A percentile compares a stretch with the other conserved stretches of the same genome.
Evolutionary conservation across 1,140 invertebrate species (phyloP).

Genomic region (Asobara japonica): DNA sequence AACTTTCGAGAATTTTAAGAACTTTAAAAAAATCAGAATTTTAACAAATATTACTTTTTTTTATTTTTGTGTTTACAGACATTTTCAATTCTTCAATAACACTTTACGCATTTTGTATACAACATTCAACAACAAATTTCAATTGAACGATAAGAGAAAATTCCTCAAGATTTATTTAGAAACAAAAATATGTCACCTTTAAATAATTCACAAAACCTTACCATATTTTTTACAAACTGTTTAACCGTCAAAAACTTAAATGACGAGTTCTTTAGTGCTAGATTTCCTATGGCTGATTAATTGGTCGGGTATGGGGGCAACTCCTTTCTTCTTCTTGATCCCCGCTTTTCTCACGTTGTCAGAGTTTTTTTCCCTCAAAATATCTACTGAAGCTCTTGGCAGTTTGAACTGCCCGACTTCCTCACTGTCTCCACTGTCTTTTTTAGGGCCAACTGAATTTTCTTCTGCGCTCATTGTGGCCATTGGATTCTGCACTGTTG

Average conservation of each 20-base stretch:
- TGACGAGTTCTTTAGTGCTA: background rate
- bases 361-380: constrained; percentile 18
- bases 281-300: background rate
- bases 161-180: too few species aligned
- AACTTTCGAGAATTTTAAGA: too few species aligned
- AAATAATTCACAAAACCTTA: too few species aligned
- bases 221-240: too few species aligned
- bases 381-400: constrained; percentile 30
- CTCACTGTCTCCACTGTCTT: background rate
- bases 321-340: constrained; percentile 34
- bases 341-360: constrained; percentile 21
- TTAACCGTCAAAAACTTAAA: background rate
- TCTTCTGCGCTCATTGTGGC: background rate
- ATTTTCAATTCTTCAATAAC: too few species aligned
- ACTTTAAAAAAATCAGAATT: too few species aligned
- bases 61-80: too few species aligned
- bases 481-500: constrained; percentile 23
- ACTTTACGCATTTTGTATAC: too few species aligned
- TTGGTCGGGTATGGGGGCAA: constrained; percentile 29
- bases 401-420: background rate
- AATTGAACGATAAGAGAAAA: too few species aligned
- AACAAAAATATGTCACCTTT: too few species aligned
- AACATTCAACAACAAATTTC: too few species aligned
- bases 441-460: background rate
- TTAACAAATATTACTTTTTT: too few species aligned